These are phyloP conservation scores for Dermatophagoides farinae DNA, from an alignment of 1,140 invertebrate genomes.

Conservation along the genomic window DNA sequence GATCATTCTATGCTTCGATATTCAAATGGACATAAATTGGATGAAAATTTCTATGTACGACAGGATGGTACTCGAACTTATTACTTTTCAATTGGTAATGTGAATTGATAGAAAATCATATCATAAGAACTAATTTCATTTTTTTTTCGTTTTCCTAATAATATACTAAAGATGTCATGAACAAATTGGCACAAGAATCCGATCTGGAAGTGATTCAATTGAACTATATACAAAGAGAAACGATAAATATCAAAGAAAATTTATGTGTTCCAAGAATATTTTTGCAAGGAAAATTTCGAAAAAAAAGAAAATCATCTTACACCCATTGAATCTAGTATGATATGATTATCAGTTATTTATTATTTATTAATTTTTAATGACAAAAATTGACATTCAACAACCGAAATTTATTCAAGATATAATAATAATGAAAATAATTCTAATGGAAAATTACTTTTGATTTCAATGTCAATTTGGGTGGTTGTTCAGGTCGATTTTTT, in stretches of 20 bases:
- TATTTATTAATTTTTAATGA: too few relatives aligned
- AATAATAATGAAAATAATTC: background rate
- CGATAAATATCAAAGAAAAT: slow-evolving; percentile 72
- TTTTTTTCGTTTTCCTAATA: background rate
- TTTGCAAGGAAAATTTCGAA: slow-evolving; percentile 64
- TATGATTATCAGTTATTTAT: background rate
- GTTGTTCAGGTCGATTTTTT: too few relatives aligned
- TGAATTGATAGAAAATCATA: background rate
- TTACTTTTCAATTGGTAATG: slow-evolving; percentile 23
- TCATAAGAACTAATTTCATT: too few relatives aligned
- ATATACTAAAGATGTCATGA: background rate
- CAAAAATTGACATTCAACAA: background rate
- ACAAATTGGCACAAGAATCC: slow-evolving; percentile 35
- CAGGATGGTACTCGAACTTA: slow-evolving; percentile 67
- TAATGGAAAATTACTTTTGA: too few relatives aligned
- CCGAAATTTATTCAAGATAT: background rate
- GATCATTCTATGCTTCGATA: slow-evolving; percentile 89
- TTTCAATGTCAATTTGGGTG: too few relatives aligned
- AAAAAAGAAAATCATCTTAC: slow-evolving; percentile 16
- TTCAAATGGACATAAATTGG: slow-evolving; percentile 70
- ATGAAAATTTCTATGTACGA: slow-evolving; percentile 82
- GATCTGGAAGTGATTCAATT: slow-evolving; percentile 47
- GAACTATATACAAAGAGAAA: slow-evolving; percentile 59
- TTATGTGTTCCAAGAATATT: slow-evolving; percentile 73
- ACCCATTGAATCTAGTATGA: background rate